Conservation (phyloP, 2,797 vertebrate genomes). For the Vireo griseus region DNA sequence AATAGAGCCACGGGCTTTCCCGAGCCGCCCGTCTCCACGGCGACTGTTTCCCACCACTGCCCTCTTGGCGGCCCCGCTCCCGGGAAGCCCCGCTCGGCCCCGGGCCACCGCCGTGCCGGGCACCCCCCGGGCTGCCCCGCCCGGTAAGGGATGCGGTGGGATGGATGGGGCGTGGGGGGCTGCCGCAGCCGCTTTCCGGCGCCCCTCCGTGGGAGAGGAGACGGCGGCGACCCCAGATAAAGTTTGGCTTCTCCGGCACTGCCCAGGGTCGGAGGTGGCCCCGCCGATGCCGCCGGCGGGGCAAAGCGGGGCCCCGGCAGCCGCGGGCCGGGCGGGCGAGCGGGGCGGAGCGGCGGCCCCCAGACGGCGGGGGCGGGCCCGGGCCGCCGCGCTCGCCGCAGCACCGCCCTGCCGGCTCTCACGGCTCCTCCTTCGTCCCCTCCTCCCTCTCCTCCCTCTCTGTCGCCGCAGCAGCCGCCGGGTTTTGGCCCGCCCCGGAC, state of each 20-base stretch:
- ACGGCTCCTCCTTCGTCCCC: not conserved
- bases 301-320: not conserved
- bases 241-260: not conserved
- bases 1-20: not conserved
- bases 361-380: not conserved
- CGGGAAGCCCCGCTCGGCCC: not conserved
- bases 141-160: not conserved
- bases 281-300: not conserved
- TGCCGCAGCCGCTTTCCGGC: not conserved
- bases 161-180: not conserved
- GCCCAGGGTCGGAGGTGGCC: not conserved
- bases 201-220: not conserved
- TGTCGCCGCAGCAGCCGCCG: rapidly evolving
- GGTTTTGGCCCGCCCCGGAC: not conserved
- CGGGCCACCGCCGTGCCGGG: not conserved
- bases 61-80: not conserved
- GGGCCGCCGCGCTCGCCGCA: not conserved
- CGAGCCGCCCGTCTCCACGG: not conserved
- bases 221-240: not conserved
- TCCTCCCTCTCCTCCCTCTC: not conserved
- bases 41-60: not conserved
- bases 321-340: not conserved
- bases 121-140: not conserved
- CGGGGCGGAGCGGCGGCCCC: not conserved
- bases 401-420: not conserved